Conservation (phyloP, 2,888 invertebrate genomes). For the Anagyrus pseudococci region DNA sequence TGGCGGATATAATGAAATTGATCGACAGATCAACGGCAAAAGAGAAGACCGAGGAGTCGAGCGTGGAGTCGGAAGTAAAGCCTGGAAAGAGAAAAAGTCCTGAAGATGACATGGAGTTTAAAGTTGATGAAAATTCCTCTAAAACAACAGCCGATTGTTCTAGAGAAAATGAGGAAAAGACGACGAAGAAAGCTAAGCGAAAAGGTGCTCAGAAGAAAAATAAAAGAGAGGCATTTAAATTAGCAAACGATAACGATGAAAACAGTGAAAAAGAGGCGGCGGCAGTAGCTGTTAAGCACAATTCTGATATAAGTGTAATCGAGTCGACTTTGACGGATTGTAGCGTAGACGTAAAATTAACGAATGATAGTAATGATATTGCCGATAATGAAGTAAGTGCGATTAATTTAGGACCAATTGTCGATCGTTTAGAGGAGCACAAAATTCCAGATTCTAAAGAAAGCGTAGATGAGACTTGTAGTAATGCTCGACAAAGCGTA, state of each 20-base stretch:
- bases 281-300: constrained; percentile 7
- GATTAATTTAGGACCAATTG: constrained; percentile 28
- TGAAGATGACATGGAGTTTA: constrained; percentile 39
- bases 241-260: constrained; percentile 1
- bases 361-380: constrained; percentile 9
- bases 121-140: neutral
- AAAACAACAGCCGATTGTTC: too few species aligned
- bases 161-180: constrained; percentile 19
- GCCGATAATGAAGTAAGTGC: constrained; percentile 14
- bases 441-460: constrained; percentile 5
- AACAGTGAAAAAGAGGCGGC: constrained; percentile 2
- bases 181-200: constrained; percentile 3
- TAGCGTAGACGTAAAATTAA: constrained; percentile 9
- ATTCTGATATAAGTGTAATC: constrained; percentile 13
- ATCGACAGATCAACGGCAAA: constrained; percentile 43
- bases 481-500: neutral
- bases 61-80: constrained; percentile 32
- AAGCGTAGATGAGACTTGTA: neutral
- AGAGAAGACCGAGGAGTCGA: neutral
- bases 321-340: neutral
- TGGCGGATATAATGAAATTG: constrained; percentile 52
- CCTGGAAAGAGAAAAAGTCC: constrained; percentile 45
- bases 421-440: constrained; percentile 6
- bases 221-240: constrained; percentile 6
- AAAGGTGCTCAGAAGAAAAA: constrained; percentile 23